Evolutionary conservation across 2,888 invertebrate species (phyloP).

Genomic region (Tricholauxania praeusta): DNA sequence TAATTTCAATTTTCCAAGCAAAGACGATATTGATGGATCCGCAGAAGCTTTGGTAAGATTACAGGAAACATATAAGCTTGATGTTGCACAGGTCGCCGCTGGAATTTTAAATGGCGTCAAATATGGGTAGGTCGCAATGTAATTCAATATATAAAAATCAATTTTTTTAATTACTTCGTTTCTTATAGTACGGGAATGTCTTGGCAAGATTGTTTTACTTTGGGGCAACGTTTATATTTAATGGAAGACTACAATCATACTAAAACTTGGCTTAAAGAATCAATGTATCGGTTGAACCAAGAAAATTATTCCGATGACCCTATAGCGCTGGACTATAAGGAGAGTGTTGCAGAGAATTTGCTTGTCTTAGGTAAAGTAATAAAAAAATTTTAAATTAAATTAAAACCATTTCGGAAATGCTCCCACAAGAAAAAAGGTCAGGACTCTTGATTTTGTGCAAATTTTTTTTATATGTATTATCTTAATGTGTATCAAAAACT

Average conservation of each 20-base stretch:
- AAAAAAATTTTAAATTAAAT: too few relatives aligned
- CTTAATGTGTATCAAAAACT: too few relatives aligned
- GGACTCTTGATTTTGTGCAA: too few relatives aligned
- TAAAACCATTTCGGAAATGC: too few relatives aligned
- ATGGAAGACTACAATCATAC: constrained; percentile 92
- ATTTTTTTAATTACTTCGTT: not conserved
- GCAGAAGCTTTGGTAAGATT: constrained; percentile 92
- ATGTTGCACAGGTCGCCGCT: constrained; percentile 85
- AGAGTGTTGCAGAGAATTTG: constrained; percentile 57
- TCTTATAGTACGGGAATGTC: constrained; percentile 72
- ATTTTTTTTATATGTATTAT: too few relatives aligned
- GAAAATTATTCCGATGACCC: constrained; percentile 64
- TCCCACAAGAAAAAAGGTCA: too few relatives aligned
- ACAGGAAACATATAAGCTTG: constrained; percentile 92
- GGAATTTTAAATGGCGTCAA: constrained; percentile 88
- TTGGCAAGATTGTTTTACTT: constrained; percentile 94
- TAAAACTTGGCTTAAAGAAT: constrained; percentile 95
- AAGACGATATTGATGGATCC: constrained; percentile 94
- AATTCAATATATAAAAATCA: not conserved
- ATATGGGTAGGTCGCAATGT: constrained; percentile 73
- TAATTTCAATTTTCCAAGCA: constrained; percentile 84
- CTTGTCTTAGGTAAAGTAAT: constrained; percentile 56
- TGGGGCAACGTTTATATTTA: constrained; percentile 92
- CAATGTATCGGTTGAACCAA: constrained; percentile 78
- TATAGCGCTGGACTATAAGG: constrained; percentile 56